Percentiles rank a stretch among this genome's conserved stretches.
These are phyloP conservation scores for Sycophila texana DNA, from an alignment of 2,888 invertebrate genomes.

Conservation along the genomic window DNA sequence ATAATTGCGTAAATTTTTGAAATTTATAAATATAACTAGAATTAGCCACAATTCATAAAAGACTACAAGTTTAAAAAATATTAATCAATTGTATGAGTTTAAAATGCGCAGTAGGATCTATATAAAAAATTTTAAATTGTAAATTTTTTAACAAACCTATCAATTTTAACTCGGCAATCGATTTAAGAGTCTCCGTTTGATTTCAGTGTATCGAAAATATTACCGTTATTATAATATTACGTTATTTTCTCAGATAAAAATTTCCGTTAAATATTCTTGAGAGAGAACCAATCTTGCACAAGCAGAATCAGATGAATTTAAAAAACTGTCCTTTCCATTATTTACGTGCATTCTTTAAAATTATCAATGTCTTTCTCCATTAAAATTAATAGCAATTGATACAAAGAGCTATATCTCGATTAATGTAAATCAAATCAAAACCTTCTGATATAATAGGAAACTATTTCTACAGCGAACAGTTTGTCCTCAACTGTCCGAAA, in stretches of 20 bases:
- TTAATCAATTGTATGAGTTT: conserved; percentile 34
- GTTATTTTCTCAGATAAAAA: conserved; percentile 7
- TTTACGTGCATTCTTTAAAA: too few species aligned
- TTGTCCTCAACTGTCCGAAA: too few species aligned
- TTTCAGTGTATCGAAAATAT: conserved; percentile 14
- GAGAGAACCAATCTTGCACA: neutral
- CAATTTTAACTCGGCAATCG: neutral
- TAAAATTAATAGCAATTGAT: too few species aligned
- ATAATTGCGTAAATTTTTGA: conserved; percentile 9
- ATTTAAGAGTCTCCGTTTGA: neutral
- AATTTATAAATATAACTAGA: conserved; percentile 5
- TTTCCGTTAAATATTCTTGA: neutral
- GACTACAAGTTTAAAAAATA: conserved; percentile 34
- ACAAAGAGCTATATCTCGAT: too few species aligned
- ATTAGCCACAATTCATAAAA: conserved; percentile 30
- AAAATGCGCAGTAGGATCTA: conserved; percentile 23
- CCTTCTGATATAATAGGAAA: too few species aligned
- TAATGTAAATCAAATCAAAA: too few species aligned
- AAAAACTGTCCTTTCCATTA: too few species aligned
- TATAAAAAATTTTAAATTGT: conserved; percentile 36
- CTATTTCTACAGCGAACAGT: too few species aligned
- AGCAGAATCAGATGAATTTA: too few species aligned
- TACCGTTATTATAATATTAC: conserved; percentile 7
- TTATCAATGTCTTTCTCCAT: too few species aligned
- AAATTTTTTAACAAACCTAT: conserved; percentile 37